A percentile compares a stretch with the other conserved stretches of the same genome.
Evolutionary conservation across 2,888 invertebrate species (phyloP).

Genomic region (Eremobia ochroleuca): DNA sequence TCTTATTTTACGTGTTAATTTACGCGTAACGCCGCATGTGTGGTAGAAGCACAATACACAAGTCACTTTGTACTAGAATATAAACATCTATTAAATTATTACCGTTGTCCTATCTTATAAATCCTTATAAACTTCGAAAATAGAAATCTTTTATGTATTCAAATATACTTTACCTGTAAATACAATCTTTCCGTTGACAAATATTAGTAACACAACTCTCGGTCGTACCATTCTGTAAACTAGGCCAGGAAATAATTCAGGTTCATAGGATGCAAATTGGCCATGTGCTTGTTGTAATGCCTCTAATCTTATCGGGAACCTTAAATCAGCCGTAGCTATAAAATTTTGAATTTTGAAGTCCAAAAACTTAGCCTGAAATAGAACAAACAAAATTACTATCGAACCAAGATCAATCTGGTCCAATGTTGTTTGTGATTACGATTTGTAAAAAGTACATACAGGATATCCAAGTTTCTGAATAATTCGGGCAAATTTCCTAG

Average conservation of each 20-base stretch:
- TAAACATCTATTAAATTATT: not conserved
- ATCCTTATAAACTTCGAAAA: not conserved
- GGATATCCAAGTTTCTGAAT: conserved; percentile 95
- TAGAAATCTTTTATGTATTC: not conserved
- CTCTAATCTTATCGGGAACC: conserved; percentile 94
- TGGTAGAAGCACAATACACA: not conserved
- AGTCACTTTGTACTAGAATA: not conserved
- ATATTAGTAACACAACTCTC: conserved; percentile 98
- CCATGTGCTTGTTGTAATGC: conserved; percentile 94
- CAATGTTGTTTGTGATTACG: not conserved
- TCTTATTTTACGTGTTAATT: not conserved
- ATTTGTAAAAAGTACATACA: conserved; percentile 84
- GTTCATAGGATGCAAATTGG: conserved; percentile 97
- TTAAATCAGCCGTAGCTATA: conserved; percentile 94
- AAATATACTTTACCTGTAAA: conserved; percentile 92
- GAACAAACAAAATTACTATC: conserved; percentile 4
- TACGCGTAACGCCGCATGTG: not conserved
- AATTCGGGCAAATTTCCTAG: conserved; percentile 95
- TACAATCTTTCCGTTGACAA: conserved; percentile 99
- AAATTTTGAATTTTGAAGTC: conserved; percentile 96
- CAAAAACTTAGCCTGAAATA: conserved; percentile 92
- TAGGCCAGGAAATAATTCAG: conserved; percentile 99
- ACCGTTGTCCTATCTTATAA: not conserved
- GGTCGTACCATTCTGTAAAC: conserved; percentile 99
- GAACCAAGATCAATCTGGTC: not conserved